Evolutionary conservation across 2,113 vertebrate genomes (phyloP).

Genomic region (Atractosteus spatula): DNA sequence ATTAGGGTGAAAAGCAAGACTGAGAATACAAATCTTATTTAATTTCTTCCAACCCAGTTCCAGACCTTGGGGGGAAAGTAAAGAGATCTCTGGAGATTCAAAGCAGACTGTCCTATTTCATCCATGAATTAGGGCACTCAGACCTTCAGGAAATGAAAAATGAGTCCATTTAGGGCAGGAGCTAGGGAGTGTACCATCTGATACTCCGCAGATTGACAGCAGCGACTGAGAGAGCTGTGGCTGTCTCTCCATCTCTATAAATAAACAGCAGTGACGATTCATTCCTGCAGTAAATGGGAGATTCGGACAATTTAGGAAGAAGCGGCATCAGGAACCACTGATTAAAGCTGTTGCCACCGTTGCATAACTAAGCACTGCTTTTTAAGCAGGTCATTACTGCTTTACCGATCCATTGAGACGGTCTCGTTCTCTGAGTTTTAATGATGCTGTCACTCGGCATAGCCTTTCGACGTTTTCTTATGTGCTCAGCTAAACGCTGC

Average conservation of each 20-base stretch:
- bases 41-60: conserved; percentile 27
- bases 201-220: conserved; percentile 53
- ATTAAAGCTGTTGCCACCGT: conserved; percentile 1
- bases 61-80: conserved; percentile 25
- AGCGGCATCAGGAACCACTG: not conserved
- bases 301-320: conserved; percentile 11
- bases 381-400: conserved; percentile 4
- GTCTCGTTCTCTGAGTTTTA: not conserved
- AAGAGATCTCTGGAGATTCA: conserved; percentile 33
- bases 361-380: not conserved
- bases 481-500: too few species aligned
- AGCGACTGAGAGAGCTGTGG: conserved; percentile 29
- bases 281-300: conserved; percentile 21
- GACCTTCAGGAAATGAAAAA: conserved; percentile 54
- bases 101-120: conserved; percentile 35
- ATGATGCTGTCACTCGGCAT: not conserved
- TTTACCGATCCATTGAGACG: not conserved
- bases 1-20: conserved; percentile 6
- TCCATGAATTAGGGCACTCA: conserved; percentile 44
- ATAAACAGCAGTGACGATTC: conserved; percentile 38
- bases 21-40: not conserved
- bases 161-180: conserved; percentile 47
- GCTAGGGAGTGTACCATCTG: conserved; percentile 37
- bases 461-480: not conserved
- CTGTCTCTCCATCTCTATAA: conserved; percentile 28